A percentile compares a stretch with the other conserved stretches of the same genome.
Conservation (phyloP, 2,888 invertebrate species). For the Periphyllus acericola region DNA sequence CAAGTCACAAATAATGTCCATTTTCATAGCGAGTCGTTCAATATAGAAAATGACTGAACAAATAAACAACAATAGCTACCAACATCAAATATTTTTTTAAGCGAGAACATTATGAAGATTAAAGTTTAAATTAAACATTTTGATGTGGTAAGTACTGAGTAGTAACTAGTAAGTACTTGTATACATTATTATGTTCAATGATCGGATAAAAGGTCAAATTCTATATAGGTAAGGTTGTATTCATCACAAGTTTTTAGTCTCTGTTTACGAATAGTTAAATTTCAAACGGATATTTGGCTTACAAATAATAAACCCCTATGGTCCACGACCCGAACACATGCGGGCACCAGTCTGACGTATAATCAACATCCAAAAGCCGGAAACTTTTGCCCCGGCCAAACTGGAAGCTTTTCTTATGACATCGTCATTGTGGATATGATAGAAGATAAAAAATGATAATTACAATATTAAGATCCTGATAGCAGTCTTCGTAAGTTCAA, state of each 20-base stretch:
- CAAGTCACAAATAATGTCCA: too few relatives aligned
- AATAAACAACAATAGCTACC: background rate
- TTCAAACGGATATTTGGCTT: background rate
- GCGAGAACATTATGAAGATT: background rate
- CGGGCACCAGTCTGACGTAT: background rate
- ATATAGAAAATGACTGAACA: too few relatives aligned
- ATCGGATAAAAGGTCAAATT: background rate
- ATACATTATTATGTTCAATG: background rate
- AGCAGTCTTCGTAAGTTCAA: too few relatives aligned
- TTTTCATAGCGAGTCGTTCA: too few relatives aligned
- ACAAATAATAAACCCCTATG: slow-evolving; percentile 17
- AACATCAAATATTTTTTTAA: background rate
- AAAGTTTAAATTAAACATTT: background rate
- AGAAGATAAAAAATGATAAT: background rate
- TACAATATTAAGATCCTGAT: background rate
- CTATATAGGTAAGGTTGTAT: background rate
- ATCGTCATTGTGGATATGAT: background rate
- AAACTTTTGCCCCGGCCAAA: background rate
- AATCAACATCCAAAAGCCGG: background rate
- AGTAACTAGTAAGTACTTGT: background rate
- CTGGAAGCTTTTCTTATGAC: background rate
- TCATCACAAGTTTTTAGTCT: background rate
- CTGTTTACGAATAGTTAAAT: background rate
- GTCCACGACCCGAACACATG: background rate
- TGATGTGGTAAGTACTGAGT: background rate